Percentiles rank a stretch among this genome's conserved stretches.
Evolutionary conservation across 2,113 vertebrate species (phyloP).

Genomic region (Merops nubicus): DNA sequence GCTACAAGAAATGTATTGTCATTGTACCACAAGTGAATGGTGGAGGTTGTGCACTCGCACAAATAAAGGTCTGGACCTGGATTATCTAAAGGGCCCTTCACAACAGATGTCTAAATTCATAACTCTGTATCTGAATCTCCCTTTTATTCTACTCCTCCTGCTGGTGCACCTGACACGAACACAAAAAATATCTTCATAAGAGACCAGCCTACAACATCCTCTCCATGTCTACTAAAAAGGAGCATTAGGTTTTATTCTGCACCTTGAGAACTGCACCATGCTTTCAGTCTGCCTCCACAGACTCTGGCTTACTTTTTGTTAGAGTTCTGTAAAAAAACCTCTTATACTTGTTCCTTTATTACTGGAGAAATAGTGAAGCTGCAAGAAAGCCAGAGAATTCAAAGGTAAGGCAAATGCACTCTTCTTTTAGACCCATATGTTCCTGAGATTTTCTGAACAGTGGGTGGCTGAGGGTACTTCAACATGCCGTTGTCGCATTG

Average conservation of each 20-base stretch:
- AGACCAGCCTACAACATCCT: neutral
- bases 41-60: neutral
- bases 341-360: neutral
- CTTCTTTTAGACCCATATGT: neutral
- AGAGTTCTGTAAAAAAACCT: neutral
- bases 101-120: neutral
- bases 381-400: neutral
- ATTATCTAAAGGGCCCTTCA: neutral
- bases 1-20: neutral
- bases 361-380: neutral
- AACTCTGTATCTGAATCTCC: neutral
- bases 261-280: neutral
- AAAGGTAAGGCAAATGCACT: neutral
- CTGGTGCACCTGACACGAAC: neutral
- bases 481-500: fast-evolving
- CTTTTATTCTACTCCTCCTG: neutral
- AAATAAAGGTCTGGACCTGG: neutral
- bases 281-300: neutral
- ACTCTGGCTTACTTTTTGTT: neutral
- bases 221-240: neutral
- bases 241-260: neutral
- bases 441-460: neutral
- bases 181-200: neutral
- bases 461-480: neutral
- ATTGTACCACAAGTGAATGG: neutral